These are phyloP conservation scores for Panagrolaimus sp. DNA, from an alignment of 1,140 invertebrate genomes.

Conservation along the genomic window DNA sequence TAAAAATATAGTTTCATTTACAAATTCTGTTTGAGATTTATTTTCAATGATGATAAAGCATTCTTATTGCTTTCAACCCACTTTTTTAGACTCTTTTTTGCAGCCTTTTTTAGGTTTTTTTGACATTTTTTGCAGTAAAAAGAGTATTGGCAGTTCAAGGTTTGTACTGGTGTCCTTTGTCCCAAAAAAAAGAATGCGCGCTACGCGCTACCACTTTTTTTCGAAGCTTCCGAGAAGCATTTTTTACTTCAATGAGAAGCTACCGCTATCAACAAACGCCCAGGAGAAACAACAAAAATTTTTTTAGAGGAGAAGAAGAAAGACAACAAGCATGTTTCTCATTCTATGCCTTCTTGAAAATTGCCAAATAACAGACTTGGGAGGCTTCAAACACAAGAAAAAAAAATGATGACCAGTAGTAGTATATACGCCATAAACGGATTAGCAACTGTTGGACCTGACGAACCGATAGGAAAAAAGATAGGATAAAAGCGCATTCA, in stretches of 20 bases:
- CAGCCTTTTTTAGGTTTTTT: too few species aligned
- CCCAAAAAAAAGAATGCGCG: slow-evolving; percentile 13
- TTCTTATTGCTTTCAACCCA: too few species aligned
- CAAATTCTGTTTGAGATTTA: too few species aligned
- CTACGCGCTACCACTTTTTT: slow-evolving; percentile 13
- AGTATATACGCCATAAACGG: slow-evolving; percentile 13
- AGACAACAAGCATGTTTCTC: not conserved
- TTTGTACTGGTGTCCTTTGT: not conserved
- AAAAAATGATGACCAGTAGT: slow-evolving; percentile 10
- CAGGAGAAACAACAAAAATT: not conserved
- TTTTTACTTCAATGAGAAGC: slow-evolving; percentile 17
- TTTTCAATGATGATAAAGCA: too few species aligned
- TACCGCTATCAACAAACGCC: not conserved
- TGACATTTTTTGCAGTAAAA: too few species aligned
- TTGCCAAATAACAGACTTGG: slow-evolving; percentile 15
- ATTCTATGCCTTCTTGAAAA: not conserved
- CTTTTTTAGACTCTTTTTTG: too few species aligned
- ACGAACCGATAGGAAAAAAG: slow-evolving; percentile 14
- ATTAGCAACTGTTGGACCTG: slow-evolving; percentile 15
- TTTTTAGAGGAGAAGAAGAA: too few species aligned
- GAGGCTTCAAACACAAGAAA: too few species aligned
- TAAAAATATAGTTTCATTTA: too few species aligned
- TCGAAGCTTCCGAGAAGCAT: not conserved
- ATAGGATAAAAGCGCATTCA: not conserved
- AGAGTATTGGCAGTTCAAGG: too few species aligned